A percentile compares a stretch with the other conserved stretches of the same genome.
Conservation (phyloP, 2,113 vertebrate genomes). For the Brachirus orientalis region DNA sequence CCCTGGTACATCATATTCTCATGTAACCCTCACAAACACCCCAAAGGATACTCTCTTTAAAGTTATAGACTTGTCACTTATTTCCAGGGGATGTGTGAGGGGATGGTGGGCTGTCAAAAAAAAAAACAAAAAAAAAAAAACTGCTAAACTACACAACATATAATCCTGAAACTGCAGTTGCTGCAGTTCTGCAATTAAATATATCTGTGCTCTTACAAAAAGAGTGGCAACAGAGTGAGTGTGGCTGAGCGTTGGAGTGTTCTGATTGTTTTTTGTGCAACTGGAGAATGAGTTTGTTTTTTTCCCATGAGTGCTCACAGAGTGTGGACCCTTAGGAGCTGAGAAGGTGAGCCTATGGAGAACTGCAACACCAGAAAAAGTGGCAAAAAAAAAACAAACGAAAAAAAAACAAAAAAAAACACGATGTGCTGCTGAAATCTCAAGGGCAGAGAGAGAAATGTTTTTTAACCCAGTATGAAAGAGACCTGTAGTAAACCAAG, state of each 20-base stretch:
- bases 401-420: neutral
- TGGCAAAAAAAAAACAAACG: no score
- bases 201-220: neutral
- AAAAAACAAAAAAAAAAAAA: neutral
- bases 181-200: conserved; percentile 7
- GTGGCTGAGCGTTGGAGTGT: neutral
- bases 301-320: neutral
- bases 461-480: neutral
- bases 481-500: neutral
- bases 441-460: neutral
- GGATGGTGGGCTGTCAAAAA: neutral
- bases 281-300: conserved; percentile 9
- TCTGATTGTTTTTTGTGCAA: neutral
- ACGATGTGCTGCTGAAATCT: neutral
- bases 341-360: neutral
- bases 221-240: neutral
- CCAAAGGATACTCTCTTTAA: neutral
- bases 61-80: neutral
- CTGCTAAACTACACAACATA: conserved; percentile 9
- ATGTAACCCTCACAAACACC: neutral
- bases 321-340: neutral
- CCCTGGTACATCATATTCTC: neutral
- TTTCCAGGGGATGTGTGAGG: neutral
- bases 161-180: neutral
- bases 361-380: neutral